These are phyloP conservation scores for Drosophila flavopinicola DNA, from an alignment of 2,888 invertebrate genomes.

Conservation along the genomic window DNA sequence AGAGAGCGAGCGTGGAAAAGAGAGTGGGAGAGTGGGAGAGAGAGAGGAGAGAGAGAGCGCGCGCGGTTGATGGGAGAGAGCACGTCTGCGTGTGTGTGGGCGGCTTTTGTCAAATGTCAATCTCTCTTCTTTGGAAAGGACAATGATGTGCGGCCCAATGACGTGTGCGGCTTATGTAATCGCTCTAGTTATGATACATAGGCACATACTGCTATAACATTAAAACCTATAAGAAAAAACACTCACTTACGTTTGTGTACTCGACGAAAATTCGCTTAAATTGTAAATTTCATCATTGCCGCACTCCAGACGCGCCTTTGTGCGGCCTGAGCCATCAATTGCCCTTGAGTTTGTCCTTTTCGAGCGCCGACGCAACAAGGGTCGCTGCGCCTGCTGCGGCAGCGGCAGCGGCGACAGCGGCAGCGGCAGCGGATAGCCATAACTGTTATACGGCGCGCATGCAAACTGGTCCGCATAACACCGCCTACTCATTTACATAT, in stretches of 20 bases:
- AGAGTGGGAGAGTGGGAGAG: neutral
- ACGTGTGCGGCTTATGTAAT: slow-evolving; percentile 50
- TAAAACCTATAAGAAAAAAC: no score
- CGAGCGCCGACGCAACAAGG: slow-evolving; percentile 54
- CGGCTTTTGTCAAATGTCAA: slow-evolving; percentile 27
- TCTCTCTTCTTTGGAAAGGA: slow-evolving; percentile 15
- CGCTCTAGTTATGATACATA: neutral
- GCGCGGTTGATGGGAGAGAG: neutral
- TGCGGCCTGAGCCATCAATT: slow-evolving; percentile 43
- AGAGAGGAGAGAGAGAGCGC: slow-evolving; percentile 6
- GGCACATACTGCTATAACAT: no score
- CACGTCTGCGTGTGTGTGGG: slow-evolving; percentile 8
- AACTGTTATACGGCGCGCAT: slow-evolving; percentile 63
- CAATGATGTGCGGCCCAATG: slow-evolving; percentile 28
- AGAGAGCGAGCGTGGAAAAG: no score
- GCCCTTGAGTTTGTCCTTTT: slow-evolving; percentile 80
- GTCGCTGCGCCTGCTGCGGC: slow-evolving; percentile 19
- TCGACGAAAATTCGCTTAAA: slow-evolving; percentile 12
- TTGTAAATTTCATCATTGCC: slow-evolving; percentile 16
- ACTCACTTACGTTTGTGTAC: no score
- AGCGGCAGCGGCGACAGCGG: slow-evolving; percentile 4
- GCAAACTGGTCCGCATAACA: slow-evolving; percentile 69
- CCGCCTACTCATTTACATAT: slow-evolving; percentile 10
- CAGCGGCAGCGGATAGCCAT: slow-evolving; percentile 4
- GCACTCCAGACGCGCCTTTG: slow-evolving; percentile 37